A percentile compares a stretch with the other conserved stretches of the same genome.
Conservation (phyloP, 2,888 invertebrate species). For the Standfussiana lucernea region DNA sequence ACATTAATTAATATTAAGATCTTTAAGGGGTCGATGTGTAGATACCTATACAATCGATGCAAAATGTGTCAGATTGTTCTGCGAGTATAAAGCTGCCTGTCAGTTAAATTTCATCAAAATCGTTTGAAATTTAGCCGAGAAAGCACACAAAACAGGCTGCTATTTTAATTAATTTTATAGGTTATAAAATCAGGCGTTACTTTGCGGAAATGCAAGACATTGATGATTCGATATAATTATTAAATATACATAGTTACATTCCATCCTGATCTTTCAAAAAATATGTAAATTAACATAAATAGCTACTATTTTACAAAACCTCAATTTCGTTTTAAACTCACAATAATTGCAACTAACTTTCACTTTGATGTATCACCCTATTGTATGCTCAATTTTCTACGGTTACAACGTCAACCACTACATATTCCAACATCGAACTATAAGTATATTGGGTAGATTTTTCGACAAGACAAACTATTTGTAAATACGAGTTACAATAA, state of each 20-base stretch:
- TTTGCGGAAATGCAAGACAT: background rate
- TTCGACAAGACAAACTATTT: too few species aligned
- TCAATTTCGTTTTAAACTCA: background rate
- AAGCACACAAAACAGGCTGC: background rate
- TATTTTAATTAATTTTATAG: background rate
- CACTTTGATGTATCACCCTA: background rate
- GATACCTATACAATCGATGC: background rate
- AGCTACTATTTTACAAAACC: conserved; percentile 9
- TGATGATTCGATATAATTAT: background rate
- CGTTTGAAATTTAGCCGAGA: background rate
- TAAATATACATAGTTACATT: conserved; percentile 10
- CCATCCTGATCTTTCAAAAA: background rate
- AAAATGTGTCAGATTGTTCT: background rate
- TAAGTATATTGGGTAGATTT: background rate
- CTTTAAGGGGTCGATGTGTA: background rate
- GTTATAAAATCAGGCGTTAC: background rate
- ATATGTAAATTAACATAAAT: conserved; percentile 2
- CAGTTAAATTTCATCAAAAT: background rate
- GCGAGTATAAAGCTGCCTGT: background rate
- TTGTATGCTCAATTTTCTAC: background rate
- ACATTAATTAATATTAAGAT: background rate
- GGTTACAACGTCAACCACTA: background rate
- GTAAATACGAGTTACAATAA: background rate
- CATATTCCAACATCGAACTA: background rate
- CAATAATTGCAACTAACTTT: background rate